phyloP scores from a whole-genome alignment of 2,797 vertebrate genomes.

The Urosaurus nigricauda region DNA sequence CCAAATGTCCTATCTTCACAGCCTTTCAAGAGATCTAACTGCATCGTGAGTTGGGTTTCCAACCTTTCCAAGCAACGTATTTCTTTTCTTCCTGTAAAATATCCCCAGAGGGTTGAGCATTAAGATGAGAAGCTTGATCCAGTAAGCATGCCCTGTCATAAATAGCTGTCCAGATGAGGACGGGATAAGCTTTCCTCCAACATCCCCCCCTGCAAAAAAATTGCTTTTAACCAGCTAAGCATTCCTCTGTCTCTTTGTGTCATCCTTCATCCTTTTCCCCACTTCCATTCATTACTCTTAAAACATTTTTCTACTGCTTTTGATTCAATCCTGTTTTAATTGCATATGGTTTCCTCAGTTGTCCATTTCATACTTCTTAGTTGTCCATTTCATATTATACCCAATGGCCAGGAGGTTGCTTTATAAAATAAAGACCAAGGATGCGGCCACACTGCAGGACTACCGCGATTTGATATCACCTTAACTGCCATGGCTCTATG shows the following conservation, averaged over 20 bases:
- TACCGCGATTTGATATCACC: no score
- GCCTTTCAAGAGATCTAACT: slow-evolving; percentile 44
- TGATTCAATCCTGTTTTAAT: no score
- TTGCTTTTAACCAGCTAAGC: not conserved
- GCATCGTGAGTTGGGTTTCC: slow-evolving; percentile 51
- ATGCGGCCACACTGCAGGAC: no score
- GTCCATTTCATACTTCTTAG: no score
- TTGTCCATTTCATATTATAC: no score
- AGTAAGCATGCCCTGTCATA: slow-evolving; percentile 60
- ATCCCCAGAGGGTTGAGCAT: slow-evolving; percentile 55
- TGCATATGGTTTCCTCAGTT: no score
- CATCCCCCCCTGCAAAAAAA: not conserved
- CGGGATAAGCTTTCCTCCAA: slow-evolving; percentile 51
- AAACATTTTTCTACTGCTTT: no score
- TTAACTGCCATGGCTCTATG: no score
- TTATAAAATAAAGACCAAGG: no score
- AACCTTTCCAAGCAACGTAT: slow-evolving; percentile 60
- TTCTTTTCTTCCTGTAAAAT: slow-evolving; percentile 22
- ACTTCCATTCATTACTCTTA: no score
- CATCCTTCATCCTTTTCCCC: no score
- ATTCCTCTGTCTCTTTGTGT: not conserved
- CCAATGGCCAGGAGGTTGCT: no score
- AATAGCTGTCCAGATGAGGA: slow-evolving; percentile 64
- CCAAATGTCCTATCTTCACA: slow-evolving; percentile 53
- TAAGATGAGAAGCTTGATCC: slow-evolving; percentile 52